Evolutionary conservation across 1,140 invertebrate species (phyloP).

Genomic region (Aphelenchoides fujianensis): DNA sequence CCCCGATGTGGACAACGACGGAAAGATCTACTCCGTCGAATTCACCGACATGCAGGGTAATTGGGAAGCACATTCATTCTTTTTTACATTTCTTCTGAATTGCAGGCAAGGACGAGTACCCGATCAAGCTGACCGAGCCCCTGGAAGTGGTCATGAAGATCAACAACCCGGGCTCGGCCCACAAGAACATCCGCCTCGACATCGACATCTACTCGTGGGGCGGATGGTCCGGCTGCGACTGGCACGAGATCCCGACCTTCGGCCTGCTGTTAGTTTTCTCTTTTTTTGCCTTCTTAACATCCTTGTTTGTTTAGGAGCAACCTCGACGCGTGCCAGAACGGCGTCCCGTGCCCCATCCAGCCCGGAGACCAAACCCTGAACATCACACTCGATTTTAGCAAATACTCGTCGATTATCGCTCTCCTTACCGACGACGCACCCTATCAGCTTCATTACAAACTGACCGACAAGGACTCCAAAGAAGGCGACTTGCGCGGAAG

Average conservation of each 20-base stretch:
- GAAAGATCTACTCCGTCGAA: slow-evolving; percentile 3
- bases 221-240: slow-evolving; percentile 31
- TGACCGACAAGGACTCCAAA: slow-evolving; percentile 21
- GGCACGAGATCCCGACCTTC: slow-evolving; percentile 35
- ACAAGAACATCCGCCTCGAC: slow-evolving; percentile 16
- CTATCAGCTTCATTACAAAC: slow-evolving; percentile 31
- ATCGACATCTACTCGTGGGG: slow-evolving; percentile 33
- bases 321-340: slow-evolving; percentile 25
- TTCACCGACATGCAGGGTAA: neutral
- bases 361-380: slow-evolving; percentile 12
- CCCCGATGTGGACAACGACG: neutral
- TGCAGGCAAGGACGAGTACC: slow-evolving; percentile 29
- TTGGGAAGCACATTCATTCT: neutral
- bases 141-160: slow-evolving; percentile 27
- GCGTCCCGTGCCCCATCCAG: slow-evolving; percentile 28
- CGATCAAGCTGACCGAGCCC: slow-evolving; percentile 18
- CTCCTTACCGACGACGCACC: slow-evolving; percentile 28
- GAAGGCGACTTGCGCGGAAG: slow-evolving; percentile 20
- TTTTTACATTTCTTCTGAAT: slow-evolving; percentile 13
- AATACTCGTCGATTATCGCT: slow-evolving; percentile 24
- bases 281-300: neutral
- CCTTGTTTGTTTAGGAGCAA: too few species aligned
- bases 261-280: slow-evolving; percentile 24
- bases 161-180: neutral
- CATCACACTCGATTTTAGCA: slow-evolving; percentile 26